Evolutionary conservation across 1,140 invertebrate genomes (phyloP), one percentile per base, ranked within the genome.

Genomic region (Amyelois transitella): DNA sequence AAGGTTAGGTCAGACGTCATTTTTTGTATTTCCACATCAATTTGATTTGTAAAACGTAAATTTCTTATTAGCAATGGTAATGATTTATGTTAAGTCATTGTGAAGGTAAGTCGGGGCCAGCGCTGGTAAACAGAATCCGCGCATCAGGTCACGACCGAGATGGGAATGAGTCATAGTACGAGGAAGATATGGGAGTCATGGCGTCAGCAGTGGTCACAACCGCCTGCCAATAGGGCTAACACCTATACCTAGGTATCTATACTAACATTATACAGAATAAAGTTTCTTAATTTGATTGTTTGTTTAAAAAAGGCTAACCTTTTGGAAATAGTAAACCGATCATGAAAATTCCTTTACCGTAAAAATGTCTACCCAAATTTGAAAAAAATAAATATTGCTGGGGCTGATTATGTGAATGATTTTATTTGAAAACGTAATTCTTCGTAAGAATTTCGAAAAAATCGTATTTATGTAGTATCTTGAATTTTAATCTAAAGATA

Each of bases 121-220:
- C 67, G 10, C 14, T 14, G 14, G 32, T 48, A 77, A 79, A 77
- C 77, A 76, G 78, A 87, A 84, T 81, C 77, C 71, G 59, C 66
- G 55, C 62, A 60, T 60, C 76, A 55, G 81, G 81, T 86, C 84
- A 86, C 80, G 84, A 83, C 63, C 75, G 70, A 53, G 32, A 59
- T 48, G 25, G 43, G 62, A n/a, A 70, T 87, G 81, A 87, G 62
- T 85, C 83, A 87, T 53, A 53, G 19, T 72, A 76, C 66, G 69
- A 87, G 81, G 81, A 87, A 83, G 80, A 82, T 81, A 74, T 74
- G 75, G 75, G 69, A 70, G 64, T 62, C 53, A 83, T 87, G 84
- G 68, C 84, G 81, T 87, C 84, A 87, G 43, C 21, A 14, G n/a
- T 14, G 22, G 14, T 24, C 47, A 14, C 20, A 17, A n/a, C 20